Evolutionary conservation across 2,888 invertebrate species (phyloP).

Genomic region (Sinelater perroti): DNA sequence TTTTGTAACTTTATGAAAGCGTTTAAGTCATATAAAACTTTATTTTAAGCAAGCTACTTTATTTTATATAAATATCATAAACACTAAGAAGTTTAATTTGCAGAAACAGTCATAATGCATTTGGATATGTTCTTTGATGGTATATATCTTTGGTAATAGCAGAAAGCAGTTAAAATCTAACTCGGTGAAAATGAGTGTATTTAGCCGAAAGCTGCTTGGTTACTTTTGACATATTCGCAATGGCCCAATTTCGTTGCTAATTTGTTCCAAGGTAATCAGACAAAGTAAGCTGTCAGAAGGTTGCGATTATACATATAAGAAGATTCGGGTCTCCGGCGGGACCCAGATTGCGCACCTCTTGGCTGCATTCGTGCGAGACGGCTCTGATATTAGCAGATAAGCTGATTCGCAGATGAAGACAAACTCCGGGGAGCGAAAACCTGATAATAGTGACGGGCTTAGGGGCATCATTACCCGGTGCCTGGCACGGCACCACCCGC

Average conservation of each 20-base stretch:
- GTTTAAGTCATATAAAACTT: too few species aligned
- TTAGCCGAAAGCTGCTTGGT: conserved; percentile 19
- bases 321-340: conserved; percentile 14
- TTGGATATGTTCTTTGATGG: too few species aligned
- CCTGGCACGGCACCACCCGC: conserved; percentile 37
- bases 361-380: conserved; percentile 30
- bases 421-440: conserved; percentile 36
- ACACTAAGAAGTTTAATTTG: too few species aligned
- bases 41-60: too few species aligned
- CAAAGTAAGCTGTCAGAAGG: conserved; percentile 12
- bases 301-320: conserved; percentile 20
- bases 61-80: too few species aligned
- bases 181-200: conserved; percentile 25
- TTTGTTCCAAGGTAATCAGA: conserved; percentile 21
- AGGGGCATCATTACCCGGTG: conserved; percentile 43
- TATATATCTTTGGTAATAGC: too few species aligned
- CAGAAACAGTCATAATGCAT: too few species aligned
- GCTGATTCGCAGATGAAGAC: conserved; percentile 42
- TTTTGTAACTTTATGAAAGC: too few species aligned
- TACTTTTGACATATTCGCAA: conserved; percentile 21
- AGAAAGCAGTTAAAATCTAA: too few species aligned
- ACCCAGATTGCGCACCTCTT: conserved; percentile 27
- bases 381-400: conserved; percentile 42
- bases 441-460: conserved; percentile 38
- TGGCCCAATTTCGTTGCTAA: conserved; percentile 24